Evolutionary conservation across 2,888 invertebrate genomes (phyloP), one percentile per base, ranked within the genome.

Genomic region (Bugulina stolonifera): DNA sequence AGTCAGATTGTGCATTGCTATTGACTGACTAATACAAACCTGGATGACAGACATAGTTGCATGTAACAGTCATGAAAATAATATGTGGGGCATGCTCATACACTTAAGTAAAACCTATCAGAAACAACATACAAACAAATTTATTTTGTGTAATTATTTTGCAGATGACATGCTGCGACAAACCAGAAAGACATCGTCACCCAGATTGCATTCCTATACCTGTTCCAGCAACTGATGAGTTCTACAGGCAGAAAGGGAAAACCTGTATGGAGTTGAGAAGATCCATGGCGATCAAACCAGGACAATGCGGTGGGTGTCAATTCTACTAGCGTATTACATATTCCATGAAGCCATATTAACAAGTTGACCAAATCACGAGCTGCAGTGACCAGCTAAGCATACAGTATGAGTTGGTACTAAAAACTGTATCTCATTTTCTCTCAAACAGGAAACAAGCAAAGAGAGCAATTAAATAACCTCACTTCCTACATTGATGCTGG

Each of bases 401-500:
- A n/a, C n/a, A n/a, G n/a, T n/a, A n/a, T n/a, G n/a, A n/a, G n/a
- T n/a, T n/a, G n/a, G n/a, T n/a, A n/a, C n/a, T n/a, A n/a, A n/a
- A n/a, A n/a, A n/a, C n/a, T n/a, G n/a, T n/a, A n/a, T n/a, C n/a
- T n/a, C n/a, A n/a, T n/a, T n/a, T n/a, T 43, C 5, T 43, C n/a
- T 55, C 5, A 55, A 5, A 27, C 64, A 64, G 64, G 64, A 64
- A 29, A 64, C 32, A 14, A 27, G 5, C 3, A 29, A 0, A 87
- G 94, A 3, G 89, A 94, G 79, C 94, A 94, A 80, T 81, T 93
- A 72, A 86, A 86, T 85, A 93, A 93, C 85, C 91, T 90, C 0
- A 90, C 92, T 0, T 87, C 93, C 0, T 94, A 89, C 83, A 89
- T 95, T 25, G 95, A 95, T 81, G 94, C 88, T 0, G 93, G 93